These are phyloP conservation scores for Crepidodera aurea DNA, from an alignment of 2,888 invertebrate species.

Conservation along the genomic window DNA sequence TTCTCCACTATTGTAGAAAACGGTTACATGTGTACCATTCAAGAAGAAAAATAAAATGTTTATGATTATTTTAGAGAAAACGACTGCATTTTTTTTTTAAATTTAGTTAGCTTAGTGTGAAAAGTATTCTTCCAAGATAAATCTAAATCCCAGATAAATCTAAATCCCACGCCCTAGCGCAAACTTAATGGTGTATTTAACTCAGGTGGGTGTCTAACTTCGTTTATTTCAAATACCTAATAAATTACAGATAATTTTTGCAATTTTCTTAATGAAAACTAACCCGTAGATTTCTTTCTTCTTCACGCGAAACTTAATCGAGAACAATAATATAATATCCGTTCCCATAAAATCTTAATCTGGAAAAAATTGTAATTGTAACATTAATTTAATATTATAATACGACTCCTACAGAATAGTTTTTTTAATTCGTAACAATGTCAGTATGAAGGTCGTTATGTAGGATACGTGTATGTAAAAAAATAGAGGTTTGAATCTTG, in stretches of 20 bases:
- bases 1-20: no score
- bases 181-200: neutral
- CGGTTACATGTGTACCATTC: no score
- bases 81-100: no score
- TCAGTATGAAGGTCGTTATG: conserved; percentile 8
- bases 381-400: neutral
- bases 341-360: conserved; percentile 6
- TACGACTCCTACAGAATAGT: neutral
- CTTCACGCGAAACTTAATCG: neutral
- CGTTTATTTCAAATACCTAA: neutral
- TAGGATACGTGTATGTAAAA: neutral
- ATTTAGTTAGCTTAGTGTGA: no score
- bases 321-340: neutral
- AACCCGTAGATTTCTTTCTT: neutral
- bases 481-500: neutral
- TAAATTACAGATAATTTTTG: neutral
- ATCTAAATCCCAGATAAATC: neutral
- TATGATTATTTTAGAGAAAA: no score
- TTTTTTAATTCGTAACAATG: conserved; percentile 8
- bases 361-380: neutral
- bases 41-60: no score
- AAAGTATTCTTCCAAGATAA: no score
- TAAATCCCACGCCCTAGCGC: neutral
- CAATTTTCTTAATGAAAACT: neutral
- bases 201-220: neutral